Base-by-base conservation (phyloP, 2,113 vertebrate genomes). In the Sus scrofa region DNA sequence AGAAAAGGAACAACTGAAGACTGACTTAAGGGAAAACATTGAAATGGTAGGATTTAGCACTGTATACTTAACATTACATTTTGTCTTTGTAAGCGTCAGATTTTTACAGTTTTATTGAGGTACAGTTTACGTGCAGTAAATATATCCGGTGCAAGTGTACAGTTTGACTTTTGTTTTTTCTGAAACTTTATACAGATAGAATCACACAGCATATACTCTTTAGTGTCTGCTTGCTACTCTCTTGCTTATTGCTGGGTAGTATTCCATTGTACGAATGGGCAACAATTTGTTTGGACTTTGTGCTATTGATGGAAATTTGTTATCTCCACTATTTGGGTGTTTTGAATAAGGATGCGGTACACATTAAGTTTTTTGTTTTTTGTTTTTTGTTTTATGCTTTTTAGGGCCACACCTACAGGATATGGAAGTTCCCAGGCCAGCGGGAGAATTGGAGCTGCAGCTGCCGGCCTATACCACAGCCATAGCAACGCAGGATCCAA, bases 1-100 rank as follows among this genome's bases (percentile, higher is more conserved):
- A 71, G 96, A 98, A 86, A 98, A 94, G 62, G 95, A 98, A 16
- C 96, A 77, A 32, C 52, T 98, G 30, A 91, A 97, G 88, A 82
- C 88, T 24, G 97, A 98, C 39, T 94, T 97, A 26, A 56, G 6
- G 32, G 97, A 98, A 85, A 98, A 94, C 83, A 97, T 96, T 14
- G 95, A 97, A 30, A 97, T 78, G 82, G 98, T 98, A 93, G 9
- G 97, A 94, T 30, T 90, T 63, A 65, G 90, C n/a, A 58, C 54
- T 58, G 14, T 77, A 2, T 4, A 19, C 4, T 85, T 62, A 7
- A 0, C 34, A 20, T 6, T 84, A 19, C 8, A 1, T 91, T 88
- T 70, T 26, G 2, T 94, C 79, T 62, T 94, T 78, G 4, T 60
- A 18, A 39, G 12, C 67, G 73, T 65, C 62, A 26, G 50, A 54